phyloP scores from a whole-genome alignment of 1,140 invertebrate species.

The Hetaerina americana region DNA sequence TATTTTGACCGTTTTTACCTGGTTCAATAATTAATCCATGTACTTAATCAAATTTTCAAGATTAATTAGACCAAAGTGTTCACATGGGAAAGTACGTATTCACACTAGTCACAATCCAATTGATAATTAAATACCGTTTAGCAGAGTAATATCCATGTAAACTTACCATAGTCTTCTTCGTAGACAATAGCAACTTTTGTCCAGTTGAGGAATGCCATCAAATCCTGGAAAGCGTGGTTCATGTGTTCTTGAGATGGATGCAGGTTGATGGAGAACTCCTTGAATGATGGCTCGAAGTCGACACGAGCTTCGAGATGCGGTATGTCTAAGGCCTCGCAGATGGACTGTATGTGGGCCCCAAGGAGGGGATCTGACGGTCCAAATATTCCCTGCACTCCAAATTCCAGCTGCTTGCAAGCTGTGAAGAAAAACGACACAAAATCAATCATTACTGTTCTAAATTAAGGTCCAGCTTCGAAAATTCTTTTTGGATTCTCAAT shows the following conservation, averaged over 20 bases:
- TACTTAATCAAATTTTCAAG: too few species aligned
- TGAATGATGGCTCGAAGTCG: constrained; percentile 47
- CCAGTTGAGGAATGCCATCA: constrained; percentile 84
- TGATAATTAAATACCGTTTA: too few species aligned
- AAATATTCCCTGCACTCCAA: constrained; percentile 77
- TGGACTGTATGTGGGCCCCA: constrained; percentile 73
- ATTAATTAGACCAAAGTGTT: too few species aligned
- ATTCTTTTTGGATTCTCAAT: too few species aligned
- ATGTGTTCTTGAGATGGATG: constrained; percentile 74
- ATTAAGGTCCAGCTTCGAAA: not conserved
- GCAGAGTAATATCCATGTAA: too few species aligned
- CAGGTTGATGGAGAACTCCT: constrained; percentile 79
- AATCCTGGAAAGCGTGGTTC: constrained; percentile 71
- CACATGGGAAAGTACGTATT: too few species aligned
- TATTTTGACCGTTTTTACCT: too few species aligned
- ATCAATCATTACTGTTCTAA: constrained; percentile 10
- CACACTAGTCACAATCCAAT: too few species aligned
- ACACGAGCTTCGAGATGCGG: constrained; percentile 70
- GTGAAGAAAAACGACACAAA: constrained; percentile 27
- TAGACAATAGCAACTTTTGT: constrained; percentile 86
- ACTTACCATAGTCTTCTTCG: constrained; percentile 72
- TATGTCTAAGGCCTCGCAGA: constrained; percentile 76
- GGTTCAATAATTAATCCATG: too few species aligned
- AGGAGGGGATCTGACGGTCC: constrained; percentile 71
- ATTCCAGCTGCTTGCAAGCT: constrained; percentile 78